A percentile compares a stretch with the other conserved stretches of the same genome.
Evolutionary conservation across 1,140 invertebrate species (phyloP).

Genomic region (Caerostris extrusa): DNA sequence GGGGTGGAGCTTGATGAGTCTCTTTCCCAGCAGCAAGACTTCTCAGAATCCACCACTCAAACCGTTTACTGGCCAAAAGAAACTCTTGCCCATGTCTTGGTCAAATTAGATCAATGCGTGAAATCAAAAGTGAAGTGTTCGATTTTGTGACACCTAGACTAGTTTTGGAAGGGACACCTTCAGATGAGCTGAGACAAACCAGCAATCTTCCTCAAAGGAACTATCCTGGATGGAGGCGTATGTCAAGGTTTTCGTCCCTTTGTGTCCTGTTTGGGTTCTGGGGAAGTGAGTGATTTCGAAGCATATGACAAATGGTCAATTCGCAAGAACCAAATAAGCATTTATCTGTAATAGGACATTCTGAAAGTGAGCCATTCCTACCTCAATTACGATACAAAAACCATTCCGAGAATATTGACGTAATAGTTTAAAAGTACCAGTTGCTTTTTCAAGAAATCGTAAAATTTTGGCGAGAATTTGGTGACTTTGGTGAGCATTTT

Average conservation of each 20-base stretch:
- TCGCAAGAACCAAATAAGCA: neutral
- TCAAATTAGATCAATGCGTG: slow-evolving; percentile 24
- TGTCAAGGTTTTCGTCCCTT: slow-evolving; percentile 61
- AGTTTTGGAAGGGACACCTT: neutral
- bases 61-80: neutral
- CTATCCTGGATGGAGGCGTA: slow-evolving; percentile 18
- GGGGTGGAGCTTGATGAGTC: neutral
- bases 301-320: neutral
- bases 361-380: slow-evolving; percentile 69
- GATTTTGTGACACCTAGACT: slow-evolving; percentile 6
- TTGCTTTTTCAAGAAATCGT: neutral
- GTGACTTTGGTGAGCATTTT: neutral
- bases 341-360: slow-evolving; percentile 57
- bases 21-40: neutral
- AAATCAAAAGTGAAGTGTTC: neutral
- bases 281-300: slow-evolving; percentile 45
- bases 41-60: neutral
- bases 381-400: slow-evolving; percentile 45
- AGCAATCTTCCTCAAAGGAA: neutral
- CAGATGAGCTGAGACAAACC: neutral
- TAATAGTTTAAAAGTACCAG: neutral
- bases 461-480: neutral
- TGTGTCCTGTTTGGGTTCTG: slow-evolving; percentile 65
- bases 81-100: slow-evolving; percentile 70
- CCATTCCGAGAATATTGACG: slow-evolving; percentile 1